Evolutionary conservation across 2,888 invertebrate genomes (phyloP), one percentile per base, ranked within the genome.

Genomic region (Clanis bilineata): DNA sequence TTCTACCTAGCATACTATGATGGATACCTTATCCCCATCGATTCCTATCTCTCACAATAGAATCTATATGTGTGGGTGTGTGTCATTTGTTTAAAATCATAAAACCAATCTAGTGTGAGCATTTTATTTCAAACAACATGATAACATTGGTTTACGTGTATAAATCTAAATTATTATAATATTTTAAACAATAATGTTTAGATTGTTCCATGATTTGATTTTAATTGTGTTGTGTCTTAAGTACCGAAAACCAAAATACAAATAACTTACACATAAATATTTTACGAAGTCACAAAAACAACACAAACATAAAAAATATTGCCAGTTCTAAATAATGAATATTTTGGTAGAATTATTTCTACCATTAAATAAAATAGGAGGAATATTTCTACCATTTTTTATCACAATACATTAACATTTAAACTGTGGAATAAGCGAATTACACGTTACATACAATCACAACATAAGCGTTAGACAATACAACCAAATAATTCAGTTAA

Each of bases 121-220:
- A 61, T 73, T 85, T 86, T 84, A 86, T 86, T 87, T 81, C 74
- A 76, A 87, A 86, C 86, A 88, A 84, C 73, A 74, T 73, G 68
- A 63, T 64, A 74, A 74, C 62, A 67, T 66, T 64, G 70, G 64
- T 64, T 70, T 21, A 45, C n/a, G 51, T 51, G 69, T 79, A 74
- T 68, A 78, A 75, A 74, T 62, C 62, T 60, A 62, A 57, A 57
- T 41, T 28, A 47, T 44, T 56, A 60, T 22, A 9, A 45, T 47
- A 51, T 36, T 23, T 44, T 36, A 36, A 36, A 56, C 32, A 18
- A 56, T 15, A 32, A 55, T 22, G 12, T 57, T 57, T 25, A 32
- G 21, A 18, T 15, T 21, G 32, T 51, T 51, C 32, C 32, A 32
- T 51, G 51, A n/a, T 45, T 45, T 23, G n/a, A 51, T 28, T 51